A percentile compares a stretch with the other conserved stretches of the same genome.
Evolutionary conservation across 2,113 vertebrate genomes (phyloP).

Genomic region (Hypocryptadius cinnamomeus): DNA sequence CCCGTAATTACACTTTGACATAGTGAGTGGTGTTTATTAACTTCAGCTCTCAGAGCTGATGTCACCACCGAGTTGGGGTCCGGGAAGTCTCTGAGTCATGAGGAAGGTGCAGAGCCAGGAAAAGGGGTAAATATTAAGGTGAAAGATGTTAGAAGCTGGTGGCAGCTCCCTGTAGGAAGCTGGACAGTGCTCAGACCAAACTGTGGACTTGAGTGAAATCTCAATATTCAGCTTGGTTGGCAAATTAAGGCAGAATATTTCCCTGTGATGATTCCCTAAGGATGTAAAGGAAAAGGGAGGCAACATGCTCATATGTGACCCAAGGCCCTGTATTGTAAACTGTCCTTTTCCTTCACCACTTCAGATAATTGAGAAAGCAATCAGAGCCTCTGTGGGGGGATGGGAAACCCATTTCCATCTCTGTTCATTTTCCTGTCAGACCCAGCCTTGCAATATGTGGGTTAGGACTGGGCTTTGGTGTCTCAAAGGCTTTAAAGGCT

Average conservation of each 20-base stretch:
- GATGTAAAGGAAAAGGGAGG: neutral
- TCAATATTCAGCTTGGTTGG: neutral
- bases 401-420: neutral
- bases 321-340: neutral
- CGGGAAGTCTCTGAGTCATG: constrained; percentile 8
- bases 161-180: neutral
- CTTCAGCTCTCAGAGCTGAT: neutral
- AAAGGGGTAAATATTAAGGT: neutral
- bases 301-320: rapidly evolving
- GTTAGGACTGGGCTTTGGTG: neutral
- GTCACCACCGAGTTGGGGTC: neutral
- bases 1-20: neutral
- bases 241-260: neutral
- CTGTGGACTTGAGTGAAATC: neutral
- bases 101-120: neutral
- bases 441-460: neutral
- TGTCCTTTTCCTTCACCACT: neutral
- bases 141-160: neutral
- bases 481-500: neutral
- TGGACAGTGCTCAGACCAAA: neutral
- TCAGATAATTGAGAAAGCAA: neutral
- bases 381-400: rapidly evolving
- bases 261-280: neutral
- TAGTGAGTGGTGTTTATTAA: neutral
- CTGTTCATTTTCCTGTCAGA: neutral